Conservation (phyloP, 2,113 vertebrate genomes). For the Thunnus thynnus region DNA sequence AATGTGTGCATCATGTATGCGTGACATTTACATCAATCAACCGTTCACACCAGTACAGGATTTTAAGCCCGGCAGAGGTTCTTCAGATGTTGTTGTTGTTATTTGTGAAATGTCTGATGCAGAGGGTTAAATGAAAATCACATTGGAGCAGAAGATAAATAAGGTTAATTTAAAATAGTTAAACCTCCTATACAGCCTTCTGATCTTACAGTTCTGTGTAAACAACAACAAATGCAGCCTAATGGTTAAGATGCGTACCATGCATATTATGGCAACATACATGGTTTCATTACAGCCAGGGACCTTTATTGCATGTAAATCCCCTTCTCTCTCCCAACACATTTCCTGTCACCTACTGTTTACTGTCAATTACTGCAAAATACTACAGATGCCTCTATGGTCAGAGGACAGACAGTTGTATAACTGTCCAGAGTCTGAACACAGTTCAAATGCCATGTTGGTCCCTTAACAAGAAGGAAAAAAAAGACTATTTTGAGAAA, state of each 20-base stretch:
- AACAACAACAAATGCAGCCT: too few species aligned
- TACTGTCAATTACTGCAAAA: too few species aligned
- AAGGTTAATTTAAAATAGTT: constrained; percentile 1
- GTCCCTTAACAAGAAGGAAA: background rate
- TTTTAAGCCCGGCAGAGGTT: constrained; percentile 4
- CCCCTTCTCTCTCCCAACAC: too few species aligned
- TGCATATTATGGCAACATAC: too few species aligned
- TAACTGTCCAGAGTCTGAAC: background rate
- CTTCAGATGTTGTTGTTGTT: background rate
- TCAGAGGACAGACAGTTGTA: background rate
- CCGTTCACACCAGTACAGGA: constrained; percentile 4
- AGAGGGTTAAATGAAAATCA: constrained; percentile 1
- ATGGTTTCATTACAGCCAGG: too few species aligned
- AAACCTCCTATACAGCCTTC: background rate
- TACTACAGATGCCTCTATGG: background rate
- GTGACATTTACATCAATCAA: constrained; percentile 40
- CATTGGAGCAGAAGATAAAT: background rate
- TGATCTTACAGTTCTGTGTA: background rate
- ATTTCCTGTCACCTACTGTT: too few species aligned
- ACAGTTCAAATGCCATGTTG: background rate
- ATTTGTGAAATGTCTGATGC: constrained; percentile 2
- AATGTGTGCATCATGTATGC: background rate
- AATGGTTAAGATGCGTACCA: too few species aligned
- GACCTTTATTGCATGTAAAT: too few species aligned
- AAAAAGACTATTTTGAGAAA: background rate